Conservation (phyloP, 1,140 invertebrate species). For the Lasioglossum baleicum region DNA sequence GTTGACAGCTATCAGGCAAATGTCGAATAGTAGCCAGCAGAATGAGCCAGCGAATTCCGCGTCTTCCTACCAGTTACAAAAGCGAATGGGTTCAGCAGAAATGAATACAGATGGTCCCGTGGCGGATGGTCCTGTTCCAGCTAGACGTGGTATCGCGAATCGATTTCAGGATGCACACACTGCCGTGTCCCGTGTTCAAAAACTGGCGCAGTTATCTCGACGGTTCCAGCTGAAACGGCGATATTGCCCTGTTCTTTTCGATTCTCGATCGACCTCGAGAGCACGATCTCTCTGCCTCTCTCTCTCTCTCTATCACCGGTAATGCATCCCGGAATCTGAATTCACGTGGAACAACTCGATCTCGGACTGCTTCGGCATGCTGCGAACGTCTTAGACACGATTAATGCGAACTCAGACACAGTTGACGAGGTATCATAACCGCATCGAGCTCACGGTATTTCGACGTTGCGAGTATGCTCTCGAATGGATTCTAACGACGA, state of each 20-base stretch:
- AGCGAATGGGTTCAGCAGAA: background rate
- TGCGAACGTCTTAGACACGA: background rate
- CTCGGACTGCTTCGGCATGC: background rate
- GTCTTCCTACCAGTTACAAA: background rate
- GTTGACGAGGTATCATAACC: conserved; percentile 5
- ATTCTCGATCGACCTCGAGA: background rate
- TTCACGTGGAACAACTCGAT: background rate
- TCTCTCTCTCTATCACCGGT: background rate
- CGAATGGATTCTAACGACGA: background rate
- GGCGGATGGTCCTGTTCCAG: background rate
- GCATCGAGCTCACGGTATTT: background rate
- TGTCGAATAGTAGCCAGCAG: background rate
- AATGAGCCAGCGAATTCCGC: background rate
- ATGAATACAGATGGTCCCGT: conserved; percentile 5
- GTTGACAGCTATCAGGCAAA: background rate
- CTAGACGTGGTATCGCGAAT: conserved; percentile 1
- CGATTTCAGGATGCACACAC: background rate
- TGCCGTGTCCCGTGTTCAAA: background rate
- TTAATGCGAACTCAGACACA: background rate
- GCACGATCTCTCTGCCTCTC: background rate
- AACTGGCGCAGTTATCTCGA: background rate
- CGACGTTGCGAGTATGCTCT: background rate
- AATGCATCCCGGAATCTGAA: background rate
- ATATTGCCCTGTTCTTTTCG: background rate
- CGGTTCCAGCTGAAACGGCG: background rate